Base-by-base conservation (phyloP, 2,888 invertebrate genomes). In the Drosophila sordidapex region DNA sequence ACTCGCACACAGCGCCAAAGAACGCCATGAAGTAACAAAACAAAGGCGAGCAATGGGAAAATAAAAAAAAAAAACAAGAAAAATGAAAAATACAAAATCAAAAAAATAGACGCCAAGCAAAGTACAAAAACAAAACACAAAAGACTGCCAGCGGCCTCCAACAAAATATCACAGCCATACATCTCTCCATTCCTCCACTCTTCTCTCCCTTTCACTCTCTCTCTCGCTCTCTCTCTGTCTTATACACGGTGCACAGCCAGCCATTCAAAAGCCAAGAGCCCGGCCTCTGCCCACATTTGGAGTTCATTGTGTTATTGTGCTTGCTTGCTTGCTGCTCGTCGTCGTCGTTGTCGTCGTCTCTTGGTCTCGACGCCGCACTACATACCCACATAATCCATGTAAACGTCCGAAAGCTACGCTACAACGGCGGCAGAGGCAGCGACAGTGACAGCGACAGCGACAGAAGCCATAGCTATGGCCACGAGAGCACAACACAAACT, bases 281-380 rank as follows among this genome's bases (percentile, higher is more conserved):
- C 79, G 77, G 86, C 67, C 72, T 78, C 82, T 77, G 68, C 82
- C 77, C 81, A 83, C 83, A 83, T 79, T 90, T 87, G 83, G 85
- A 91, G 91, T 90, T 90, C 90, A 90, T 90, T 90, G 91, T 90
- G 90, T 89, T 89, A 89, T 89, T 89, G 90, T 91, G 91, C 80
- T 89, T 87, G 82, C 56, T 57, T 57, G 57, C 13, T 56, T 75
- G 52, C 15, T 33, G 7, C 25, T 51, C 51, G 33, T 35, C 52
- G 35, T 35, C 35, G 35, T 54, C 18, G 33, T 21, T 15, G 53
- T 35, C 25, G 21, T 68, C 81, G 82, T 81, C 72, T 75, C 72
- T 82, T 70, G 81, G 79, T 73, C 74, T 86, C 76, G 79, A 75
- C 67, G 72, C 82, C 76, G 77, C 89, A 84, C 90, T 90, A 91